Conservation (phyloP, 1,140 invertebrate species). For the Carcinoscorpius rotundicauda region DNA sequence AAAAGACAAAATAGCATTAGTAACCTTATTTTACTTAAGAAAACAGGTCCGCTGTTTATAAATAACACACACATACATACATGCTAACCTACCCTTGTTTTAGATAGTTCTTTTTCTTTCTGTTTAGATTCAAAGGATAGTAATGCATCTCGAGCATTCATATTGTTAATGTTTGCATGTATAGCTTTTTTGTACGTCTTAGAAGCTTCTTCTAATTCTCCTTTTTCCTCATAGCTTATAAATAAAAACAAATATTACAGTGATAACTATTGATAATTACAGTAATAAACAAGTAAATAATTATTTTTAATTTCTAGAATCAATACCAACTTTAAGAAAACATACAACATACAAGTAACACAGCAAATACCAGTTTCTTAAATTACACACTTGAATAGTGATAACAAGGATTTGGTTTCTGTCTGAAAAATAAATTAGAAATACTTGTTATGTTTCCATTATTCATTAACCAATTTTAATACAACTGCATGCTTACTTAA, state of each 20-base stretch:
- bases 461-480: too few species aligned
- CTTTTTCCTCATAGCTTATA: conserved; percentile 23
- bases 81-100: too few species aligned
- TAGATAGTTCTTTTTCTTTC: neutral
- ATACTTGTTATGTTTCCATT: too few species aligned
- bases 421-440: neutral
- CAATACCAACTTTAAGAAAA: neutral
- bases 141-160: neutral
- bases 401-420: conserved; percentile 3
- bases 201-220: conserved; percentile 64
- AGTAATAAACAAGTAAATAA: conserved; percentile 7
- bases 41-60: too few species aligned
- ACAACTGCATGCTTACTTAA: neutral
- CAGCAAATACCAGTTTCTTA: conserved; percentile 40
- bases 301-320: neutral
- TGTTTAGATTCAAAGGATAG: neutral
- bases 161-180: neutral
- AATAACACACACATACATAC: too few species aligned
- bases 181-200: conserved; percentile 65
- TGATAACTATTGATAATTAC: neutral
- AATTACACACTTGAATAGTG: conserved; percentile 48
- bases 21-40: too few species aligned
- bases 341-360: conserved; percentile 7
- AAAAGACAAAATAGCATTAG: too few species aligned
- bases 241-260: neutral